Base-by-base conservation (phyloP, 2,797 vertebrate genomes). In the Sphenodon punctatus region DNA sequence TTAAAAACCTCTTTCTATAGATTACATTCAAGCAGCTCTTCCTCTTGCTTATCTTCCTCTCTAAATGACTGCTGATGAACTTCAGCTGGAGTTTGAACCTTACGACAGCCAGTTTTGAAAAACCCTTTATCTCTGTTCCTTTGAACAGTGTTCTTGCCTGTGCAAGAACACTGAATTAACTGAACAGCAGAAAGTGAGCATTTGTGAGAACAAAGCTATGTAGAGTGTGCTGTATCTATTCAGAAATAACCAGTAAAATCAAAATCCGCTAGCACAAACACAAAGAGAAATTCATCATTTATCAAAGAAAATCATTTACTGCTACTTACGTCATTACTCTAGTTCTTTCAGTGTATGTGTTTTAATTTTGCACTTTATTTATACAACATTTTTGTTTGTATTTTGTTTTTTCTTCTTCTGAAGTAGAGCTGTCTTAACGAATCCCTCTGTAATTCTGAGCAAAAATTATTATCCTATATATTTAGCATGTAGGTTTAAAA, bases 21-120 rank as follows among this genome's bases (percentile, higher is more conserved):
- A n/a, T 16, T 67, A 60, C n/a, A 86, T 39, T 45, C 66, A 85
- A 46, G 46, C 17, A 69, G 42, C 8, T 71, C 69, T 83, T 84
- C 43, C 61, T 82, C 70, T 65, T 64, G 32, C 53, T 64, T 78
- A 39, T 23, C 5, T 80, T 80, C 32, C 25, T 46, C 22, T 76
- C 73, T 68, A 45, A 30, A 4, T 27, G 68, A 78, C 23, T 38
- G 71, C 11, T 22, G 34, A 38, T 67, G 49, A 38, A 51, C 51
- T 48, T 75, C 67, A 65, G 34, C 43, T 55, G 42, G 65, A 77
- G 43, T 77, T 34, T 66, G 56, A 16, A 67, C 84, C 75, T 78
- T 72, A 78, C 46, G 55, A 81, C 48, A 43, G 77, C 71, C 38
- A 70, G 65, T 86, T 90, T 84, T 70, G 84, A 72, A 53, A 89